Base-by-base conservation (phyloP, 2,888 invertebrate species). In the Pomacea canaliculata region DNA sequence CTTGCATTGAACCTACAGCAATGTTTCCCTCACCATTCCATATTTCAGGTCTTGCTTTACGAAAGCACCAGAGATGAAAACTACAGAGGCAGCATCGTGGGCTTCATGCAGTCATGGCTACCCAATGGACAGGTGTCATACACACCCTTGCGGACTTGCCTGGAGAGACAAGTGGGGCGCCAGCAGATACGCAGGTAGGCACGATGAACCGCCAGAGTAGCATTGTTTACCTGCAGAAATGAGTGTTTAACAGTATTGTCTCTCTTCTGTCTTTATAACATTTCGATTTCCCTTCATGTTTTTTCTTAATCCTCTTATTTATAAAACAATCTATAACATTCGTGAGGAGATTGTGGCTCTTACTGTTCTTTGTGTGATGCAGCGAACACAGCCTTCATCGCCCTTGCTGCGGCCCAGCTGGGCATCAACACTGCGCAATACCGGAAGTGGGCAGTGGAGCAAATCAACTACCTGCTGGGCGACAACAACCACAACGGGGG, bases 391-490 rank as follows among this genome's bases (percentile, higher is more conserved):
- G 88, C 87, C 1, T 85, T 85, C 74, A 71, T 86, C 3, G 86
- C 87, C 12, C 78, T 84, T n/a, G 79, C 85, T 48, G 88, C 88
- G 0, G 87, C 88, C 9, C 84, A 85, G 23, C 73, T 82, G 56
- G 88, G 87, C 0, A 84, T 88, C 49, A 46, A 69, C 18, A 77
- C 81, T 16, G 73, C 85, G 0, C 79, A 78, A 37, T 83, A 81
- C 69, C 72, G 81, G 48, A 79, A 81, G 51, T 89, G 84, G 81
- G 88, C 88, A 19, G 75, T 81, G 67, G 78, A 80, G 13, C 88
- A 89, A 78, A 87, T 89, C 65, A 83, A 88, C 79, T 89, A 88
- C 80, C 81, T 88, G 19, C 83, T 89, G 8, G 88, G 87, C 7
- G 85, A 86, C 79, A 85, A 85, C 78, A 80, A 77, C 19, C 80